Conservation (phyloP, 64 coral and sea anemone species). For the Pachyseris speciosa region DNA sequence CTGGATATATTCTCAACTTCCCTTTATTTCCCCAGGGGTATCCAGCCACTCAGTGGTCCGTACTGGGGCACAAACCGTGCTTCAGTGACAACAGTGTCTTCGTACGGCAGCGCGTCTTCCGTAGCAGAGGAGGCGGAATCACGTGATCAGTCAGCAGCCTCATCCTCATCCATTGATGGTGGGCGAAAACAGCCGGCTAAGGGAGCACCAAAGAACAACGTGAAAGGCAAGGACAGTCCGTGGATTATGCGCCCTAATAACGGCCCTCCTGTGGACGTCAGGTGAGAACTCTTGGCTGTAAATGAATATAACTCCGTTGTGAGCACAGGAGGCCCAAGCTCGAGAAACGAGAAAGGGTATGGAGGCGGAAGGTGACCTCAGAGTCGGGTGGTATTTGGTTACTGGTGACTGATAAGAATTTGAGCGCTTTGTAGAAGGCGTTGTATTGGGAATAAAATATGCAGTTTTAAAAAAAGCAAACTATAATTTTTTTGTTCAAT, state of each 20-base stretch:
- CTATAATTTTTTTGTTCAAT: no score
- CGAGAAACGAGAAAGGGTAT: no score
- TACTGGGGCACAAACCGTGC: constrained; percentile 79
- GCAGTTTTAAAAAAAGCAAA: no score
- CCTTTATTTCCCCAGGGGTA: constrained; percentile 63
- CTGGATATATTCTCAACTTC: not conserved
- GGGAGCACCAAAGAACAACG: constrained; percentile 47
- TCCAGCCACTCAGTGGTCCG: constrained; percentile 52
- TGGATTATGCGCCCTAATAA: constrained; percentile 77
- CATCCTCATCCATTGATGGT: constrained; percentile 20
- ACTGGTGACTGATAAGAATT: no score
- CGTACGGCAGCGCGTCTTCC: constrained; percentile 65
- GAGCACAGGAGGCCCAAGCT: no score
- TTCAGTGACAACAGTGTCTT: constrained; percentile 52
- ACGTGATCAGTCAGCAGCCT: constrained; percentile 63
- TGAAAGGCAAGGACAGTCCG: constrained; percentile 70
- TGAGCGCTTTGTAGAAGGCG: no score
- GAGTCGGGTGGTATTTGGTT: no score
- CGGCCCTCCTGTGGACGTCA: constrained; percentile 24
- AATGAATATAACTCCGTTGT: no score
- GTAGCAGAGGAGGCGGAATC: constrained; percentile 77
- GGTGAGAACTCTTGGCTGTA: not conserved
- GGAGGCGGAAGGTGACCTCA: no score
- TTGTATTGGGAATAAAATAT: no score
- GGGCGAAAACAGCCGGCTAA: constrained; percentile 16